phyloP scores from a whole-genome alignment of 2,888 invertebrate genomes.

The Petrophora chlorosata region DNA sequence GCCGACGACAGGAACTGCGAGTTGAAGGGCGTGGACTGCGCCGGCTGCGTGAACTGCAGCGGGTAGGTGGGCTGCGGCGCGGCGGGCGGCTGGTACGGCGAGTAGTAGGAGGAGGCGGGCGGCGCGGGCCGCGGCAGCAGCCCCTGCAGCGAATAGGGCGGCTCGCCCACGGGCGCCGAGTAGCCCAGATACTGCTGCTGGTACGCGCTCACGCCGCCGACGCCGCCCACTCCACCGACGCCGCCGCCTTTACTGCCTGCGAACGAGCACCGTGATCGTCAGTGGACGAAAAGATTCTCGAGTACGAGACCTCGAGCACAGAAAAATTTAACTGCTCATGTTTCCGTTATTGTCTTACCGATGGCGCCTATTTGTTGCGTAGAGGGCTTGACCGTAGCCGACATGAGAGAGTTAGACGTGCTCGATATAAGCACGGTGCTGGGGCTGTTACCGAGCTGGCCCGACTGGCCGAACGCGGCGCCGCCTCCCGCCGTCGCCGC shows the following conservation, averaged over 20 bases:
- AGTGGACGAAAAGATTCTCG: too few species aligned
- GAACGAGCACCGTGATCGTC: too few species aligned
- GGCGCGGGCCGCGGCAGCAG: constrained; percentile 76
- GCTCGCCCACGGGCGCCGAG: constrained; percentile 73
- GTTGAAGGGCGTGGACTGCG: constrained; percentile 78
- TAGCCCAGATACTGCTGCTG: constrained; percentile 80
- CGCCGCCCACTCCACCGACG: constrained; percentile 67
- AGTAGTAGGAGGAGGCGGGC: constrained; percentile 77
- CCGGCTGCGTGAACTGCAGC: constrained; percentile 85
- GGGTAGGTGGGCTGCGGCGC: constrained; percentile 86
- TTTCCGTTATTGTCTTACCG: constrained; percentile 84
- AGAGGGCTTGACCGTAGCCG: constrained; percentile 92
- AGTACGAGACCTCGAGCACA: too few species aligned
- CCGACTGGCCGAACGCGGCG: constrained; percentile 91
- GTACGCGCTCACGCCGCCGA: constrained; percentile 76
- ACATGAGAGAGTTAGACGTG: constrained; percentile 94
- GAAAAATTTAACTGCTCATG: too few species aligned
- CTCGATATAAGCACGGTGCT: constrained; percentile 95
- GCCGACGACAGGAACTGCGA: constrained; percentile 73
- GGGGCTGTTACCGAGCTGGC: constrained; percentile 91
- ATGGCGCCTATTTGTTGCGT: constrained; percentile 93
- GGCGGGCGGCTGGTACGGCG: constrained; percentile 73
- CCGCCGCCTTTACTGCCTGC: constrained; percentile 73
- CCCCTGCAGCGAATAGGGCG: constrained; percentile 74
- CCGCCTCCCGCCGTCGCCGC: constrained; percentile 84